Evolutionary conservation across 2,888 invertebrate genomes (phyloP).

Genomic region (Bhutanitis thaidina): DNA sequence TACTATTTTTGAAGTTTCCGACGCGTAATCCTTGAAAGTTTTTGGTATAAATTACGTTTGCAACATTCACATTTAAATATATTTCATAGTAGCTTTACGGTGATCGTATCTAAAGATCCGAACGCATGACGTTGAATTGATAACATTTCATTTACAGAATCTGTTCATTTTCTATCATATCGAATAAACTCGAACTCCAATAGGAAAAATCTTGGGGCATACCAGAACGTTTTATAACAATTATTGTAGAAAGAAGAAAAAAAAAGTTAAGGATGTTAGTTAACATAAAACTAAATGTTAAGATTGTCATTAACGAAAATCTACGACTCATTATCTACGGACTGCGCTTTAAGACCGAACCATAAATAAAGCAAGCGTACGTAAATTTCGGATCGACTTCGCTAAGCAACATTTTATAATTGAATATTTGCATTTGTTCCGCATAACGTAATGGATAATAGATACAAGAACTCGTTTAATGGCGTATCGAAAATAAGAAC

Average conservation of each 20-base stretch:
- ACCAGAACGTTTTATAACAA: too few species aligned
- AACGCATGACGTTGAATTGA: too few species aligned
- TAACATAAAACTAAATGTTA: conserved; percentile 5
- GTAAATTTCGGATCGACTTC: not conserved
- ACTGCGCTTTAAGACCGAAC: conserved; percentile 1
- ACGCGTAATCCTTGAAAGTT: not conserved
- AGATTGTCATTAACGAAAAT: conserved; percentile 4
- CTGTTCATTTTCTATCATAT: too few species aligned
- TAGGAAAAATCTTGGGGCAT: too few species aligned
- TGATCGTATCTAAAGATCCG: too few species aligned
- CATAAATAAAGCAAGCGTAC: not conserved
- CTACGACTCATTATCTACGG: conserved; percentile 9
- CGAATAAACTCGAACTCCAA: too few species aligned
- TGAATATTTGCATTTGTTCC: conserved; percentile 30
- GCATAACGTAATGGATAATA: conserved; percentile 24
- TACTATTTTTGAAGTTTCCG: conserved; percentile 22
- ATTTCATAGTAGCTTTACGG: too few species aligned
- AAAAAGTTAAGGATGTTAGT: too few species aligned
- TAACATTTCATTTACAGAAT: too few species aligned
- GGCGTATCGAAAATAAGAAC: conserved; percentile 31
- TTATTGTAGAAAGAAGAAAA: too few species aligned
- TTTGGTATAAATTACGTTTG: not conserved
- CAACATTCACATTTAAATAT: not conserved
- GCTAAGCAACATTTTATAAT: conserved; percentile 24
- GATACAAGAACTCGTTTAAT: conserved; percentile 22